These are phyloP conservation scores for Dryocosmus kuriphilus DNA, from an alignment of 2,888 invertebrate species.

Conservation along the genomic window DNA sequence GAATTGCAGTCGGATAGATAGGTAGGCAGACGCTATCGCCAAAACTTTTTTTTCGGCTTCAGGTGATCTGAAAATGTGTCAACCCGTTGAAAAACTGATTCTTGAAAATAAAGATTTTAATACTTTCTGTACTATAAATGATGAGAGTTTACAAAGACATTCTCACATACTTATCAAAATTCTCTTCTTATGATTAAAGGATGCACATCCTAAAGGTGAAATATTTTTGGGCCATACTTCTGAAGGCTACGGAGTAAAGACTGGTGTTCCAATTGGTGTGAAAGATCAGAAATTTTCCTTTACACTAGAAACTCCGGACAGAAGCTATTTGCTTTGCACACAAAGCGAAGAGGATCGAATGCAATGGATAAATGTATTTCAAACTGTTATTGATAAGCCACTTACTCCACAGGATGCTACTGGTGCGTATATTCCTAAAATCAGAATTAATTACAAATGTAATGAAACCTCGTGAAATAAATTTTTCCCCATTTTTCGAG, in stretches of 20 bases:
- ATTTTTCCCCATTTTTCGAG: no score
- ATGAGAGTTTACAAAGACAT: no score
- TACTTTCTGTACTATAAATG: no score
- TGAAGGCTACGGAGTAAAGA: conserved; percentile 87
- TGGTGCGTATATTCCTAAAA: conserved; percentile 79
- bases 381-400: conserved; percentile 86
- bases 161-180: background rate
- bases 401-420: conserved; percentile 89
- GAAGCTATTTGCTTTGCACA: conserved; percentile 88
- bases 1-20: no score
- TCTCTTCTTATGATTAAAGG: conserved; percentile 75
- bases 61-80: no score
- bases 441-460: background rate
- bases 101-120: no score
- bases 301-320: conserved; percentile 89
- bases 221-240: conserved; percentile 90
- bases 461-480: no score
- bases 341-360: conserved; percentile 87
- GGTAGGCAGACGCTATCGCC: no score
- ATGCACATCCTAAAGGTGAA: conserved; percentile 94
- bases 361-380: conserved; percentile 89
- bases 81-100: no score
- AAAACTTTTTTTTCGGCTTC: no score
- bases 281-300: conserved; percentile 90
- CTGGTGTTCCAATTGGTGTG: conserved; percentile 84